Conservation (phyloP, 1,140 invertebrate species). For the Atta cephalotes region DNA sequence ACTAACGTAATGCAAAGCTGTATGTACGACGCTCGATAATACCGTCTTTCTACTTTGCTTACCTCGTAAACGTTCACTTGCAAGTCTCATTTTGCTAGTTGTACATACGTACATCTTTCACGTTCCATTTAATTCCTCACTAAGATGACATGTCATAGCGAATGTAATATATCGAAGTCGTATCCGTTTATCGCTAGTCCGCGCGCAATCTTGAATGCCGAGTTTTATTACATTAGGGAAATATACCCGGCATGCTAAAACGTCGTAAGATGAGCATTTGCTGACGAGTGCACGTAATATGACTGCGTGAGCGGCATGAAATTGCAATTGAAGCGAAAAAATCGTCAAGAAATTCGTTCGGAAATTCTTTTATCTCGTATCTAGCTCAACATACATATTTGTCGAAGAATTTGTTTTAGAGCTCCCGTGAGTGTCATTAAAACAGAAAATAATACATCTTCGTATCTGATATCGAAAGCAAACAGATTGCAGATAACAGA, state of each 20-base stretch:
- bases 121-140: conserved; percentile 23
- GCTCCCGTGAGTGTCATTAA: background rate
- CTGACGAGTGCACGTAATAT: background rate
- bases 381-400: background rate
- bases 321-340: background rate
- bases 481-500: background rate
- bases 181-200: conserved; percentile 31
- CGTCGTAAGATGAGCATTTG: background rate
- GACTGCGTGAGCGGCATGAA: background rate
- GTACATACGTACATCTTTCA: background rate
- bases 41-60: background rate
- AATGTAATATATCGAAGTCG: conserved; percentile 42
- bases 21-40: conserved; percentile 22
- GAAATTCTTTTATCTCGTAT: background rate
- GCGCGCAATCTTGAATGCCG: conserved; percentile 28
- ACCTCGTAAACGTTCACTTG: conserved; percentile 2
- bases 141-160: conserved; percentile 12
- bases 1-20: conserved; percentile 39
- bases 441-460: conserved; percentile 9
- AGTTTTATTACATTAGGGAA: conserved; percentile 44
- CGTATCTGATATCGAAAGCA: conserved; percentile 1
- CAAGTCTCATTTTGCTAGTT: background rate
- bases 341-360: background rate
- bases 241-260: background rate
- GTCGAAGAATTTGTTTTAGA: background rate